Evolutionary conservation across 2,888 invertebrate genomes (phyloP), one percentile per base, ranked within the genome.

Genomic region (Drosophila histrio): DNA sequence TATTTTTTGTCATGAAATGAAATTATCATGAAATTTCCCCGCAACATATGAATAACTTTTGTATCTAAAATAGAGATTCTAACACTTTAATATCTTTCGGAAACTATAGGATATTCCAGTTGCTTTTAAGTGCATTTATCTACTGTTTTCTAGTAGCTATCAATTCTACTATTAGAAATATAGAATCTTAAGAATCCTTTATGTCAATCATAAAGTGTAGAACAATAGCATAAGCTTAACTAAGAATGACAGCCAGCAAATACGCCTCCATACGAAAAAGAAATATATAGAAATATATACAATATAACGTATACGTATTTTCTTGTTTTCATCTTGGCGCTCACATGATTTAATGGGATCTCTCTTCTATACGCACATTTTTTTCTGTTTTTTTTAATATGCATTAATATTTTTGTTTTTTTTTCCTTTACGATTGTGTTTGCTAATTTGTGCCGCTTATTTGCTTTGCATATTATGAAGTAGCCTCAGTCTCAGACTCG

Each of bases 391-490:
- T 57, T 19, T 62, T 50, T 38, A 43, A 57, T 57, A 34, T 70
- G 54, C 52, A 59, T 70, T 34, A 24, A 32, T 62, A 61, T 58
- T 15, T 52, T 49, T 39, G 38, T 52, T 47, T 19, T 46, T 44
- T 81, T 69, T 26, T 19, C 11, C 19, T 43, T 82, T 69, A 64
- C 54, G 70, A 64, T 72, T 59, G 56, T 66, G 39, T 60, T 71
- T 72, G 54, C 66, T 60, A 66, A 74, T 76, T 75, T 57, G 53
- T 59, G 56, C 13, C 58, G 30, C 54, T 61, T 44, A 57, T 62
- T 81, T 75, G 83, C 61, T 53, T 59, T 56, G 72, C 62, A 79
- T 63, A 80, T 79, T 74, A 77, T 74, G 57, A 69, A 65, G 62
- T 43, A 61, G 72, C 52, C 46, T 43, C 63, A 32, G 34, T 15